Base-by-base conservation (phyloP, 2,797 vertebrate genomes). In the Hypotaenidia okinawae region DNA sequence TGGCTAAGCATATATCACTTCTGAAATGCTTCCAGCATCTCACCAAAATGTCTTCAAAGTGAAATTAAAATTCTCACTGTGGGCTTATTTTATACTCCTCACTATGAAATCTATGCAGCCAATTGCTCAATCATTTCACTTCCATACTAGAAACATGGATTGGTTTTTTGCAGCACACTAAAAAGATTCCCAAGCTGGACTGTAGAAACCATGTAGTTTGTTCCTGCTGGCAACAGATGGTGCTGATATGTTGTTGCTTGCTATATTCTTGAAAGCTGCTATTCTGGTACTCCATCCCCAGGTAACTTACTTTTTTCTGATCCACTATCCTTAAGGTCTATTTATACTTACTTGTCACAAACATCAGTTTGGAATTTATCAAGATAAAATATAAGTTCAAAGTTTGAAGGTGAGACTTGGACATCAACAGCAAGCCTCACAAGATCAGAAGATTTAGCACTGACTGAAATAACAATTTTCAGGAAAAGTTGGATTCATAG, bases 211-310 rank as follows among this genome's bases (percentile, higher is more conserved):
- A 1, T 88, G 77, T 16, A 59, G 27, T 92, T 94, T 69, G 58
- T 37, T 12, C 16, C 24, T 5, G 6, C 13, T 43, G 68, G 21
- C 97, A 89, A 93, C 67, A 97, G 96, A 64, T 95, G 96, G 95
- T 91, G 97, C 94, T 96, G 62, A 33, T 67, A 61, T 5, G 57
- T 88, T 92, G 47, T 75, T 82, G 59, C 21, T 33, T 32, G 3
- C 8, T 43, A 14, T 24, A 6, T 33, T 28, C 35, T 24, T 55
- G n/a, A 45, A 70, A 32, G 16, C 21, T 28, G 15, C 2, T 35
- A 2, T 13, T 14, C 22, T 49, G 39, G 10, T 82, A 80, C 64
- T 74, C 17, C 21, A 5, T 55, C 30, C 11, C 11, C 2, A 1
- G 11, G 7, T 69, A 64, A 51, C 1, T 5, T 21, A 1, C 4